Conservation (phyloP, 2,888 invertebrate genomes). For the Phorcus lineatus region DNA sequence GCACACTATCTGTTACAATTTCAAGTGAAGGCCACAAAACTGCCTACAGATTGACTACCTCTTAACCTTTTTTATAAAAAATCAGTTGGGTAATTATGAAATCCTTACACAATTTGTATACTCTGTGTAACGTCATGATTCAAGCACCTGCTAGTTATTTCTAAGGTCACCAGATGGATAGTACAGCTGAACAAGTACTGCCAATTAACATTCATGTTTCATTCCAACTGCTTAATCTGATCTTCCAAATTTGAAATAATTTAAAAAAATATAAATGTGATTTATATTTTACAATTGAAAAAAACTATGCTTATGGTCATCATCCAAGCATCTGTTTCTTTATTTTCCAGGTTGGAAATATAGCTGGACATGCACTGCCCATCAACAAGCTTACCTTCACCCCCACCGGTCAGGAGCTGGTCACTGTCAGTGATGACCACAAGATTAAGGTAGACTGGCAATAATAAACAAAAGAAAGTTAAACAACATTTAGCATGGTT, state of each 20-base stretch:
- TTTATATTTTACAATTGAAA: neutral
- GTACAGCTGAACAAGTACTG: too few relatives aligned
- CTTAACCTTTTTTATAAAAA: too few relatives aligned
- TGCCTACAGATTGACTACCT: too few relatives aligned
- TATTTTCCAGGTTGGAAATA: slow-evolving; percentile 64
- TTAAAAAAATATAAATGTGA: too few relatives aligned
- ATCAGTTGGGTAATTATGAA: too few relatives aligned
- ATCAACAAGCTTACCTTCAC: slow-evolving; percentile 72
- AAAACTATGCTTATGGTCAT: neutral
- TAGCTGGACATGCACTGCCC: slow-evolving; percentile 69
- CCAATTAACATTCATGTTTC: too few relatives aligned
- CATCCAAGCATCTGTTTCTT: neutral
- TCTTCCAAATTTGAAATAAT: too few relatives aligned
- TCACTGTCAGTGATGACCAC: slow-evolving; percentile 73
- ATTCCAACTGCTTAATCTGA: neutral
- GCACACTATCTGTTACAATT: neutral
- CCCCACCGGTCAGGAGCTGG: slow-evolving; percentile 67
- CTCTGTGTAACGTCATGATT: neutral
- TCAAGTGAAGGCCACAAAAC: too few relatives aligned
- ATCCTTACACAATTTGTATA: too few relatives aligned
- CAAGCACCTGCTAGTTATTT: neutral
- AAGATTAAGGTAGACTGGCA: slow-evolving; percentile 67
- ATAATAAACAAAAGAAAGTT: too few relatives aligned
- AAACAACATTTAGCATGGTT: too few relatives aligned
- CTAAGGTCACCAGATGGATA: neutral